These are phyloP conservation scores for Drosophila silvestris DNA, from an alignment of 2,888 invertebrate species.

Conservation along the genomic window DNA sequence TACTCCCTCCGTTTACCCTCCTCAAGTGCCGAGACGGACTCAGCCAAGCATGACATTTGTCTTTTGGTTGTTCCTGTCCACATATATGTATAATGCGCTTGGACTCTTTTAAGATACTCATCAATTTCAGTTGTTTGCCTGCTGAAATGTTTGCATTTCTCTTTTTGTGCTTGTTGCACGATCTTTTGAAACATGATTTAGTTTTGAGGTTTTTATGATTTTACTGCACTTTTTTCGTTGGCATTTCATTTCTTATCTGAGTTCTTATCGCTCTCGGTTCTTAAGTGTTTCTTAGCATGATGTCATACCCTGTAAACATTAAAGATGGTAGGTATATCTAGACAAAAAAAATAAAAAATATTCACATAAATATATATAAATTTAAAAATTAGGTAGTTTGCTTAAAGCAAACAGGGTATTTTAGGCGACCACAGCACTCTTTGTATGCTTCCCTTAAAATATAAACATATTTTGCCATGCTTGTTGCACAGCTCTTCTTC, in stretches of 20 bases:
- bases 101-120: conserved; percentile 11
- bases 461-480: conserved; percentile 23
- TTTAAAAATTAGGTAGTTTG: neutral
- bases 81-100: conserved; percentile 33
- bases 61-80: conserved; percentile 37
- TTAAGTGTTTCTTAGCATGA: conserved; percentile 23
- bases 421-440: neutral
- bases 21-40: conserved; percentile 32
- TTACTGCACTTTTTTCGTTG: conserved; percentile 10
- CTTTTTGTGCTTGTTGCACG: conserved; percentile 5
- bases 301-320: neutral
- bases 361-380: too few species aligned
- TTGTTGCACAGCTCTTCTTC: conserved; percentile 17
- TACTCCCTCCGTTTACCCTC: neutral
- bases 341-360: too few species aligned
- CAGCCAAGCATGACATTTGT: conserved; percentile 62
- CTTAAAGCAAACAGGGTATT: neutral
- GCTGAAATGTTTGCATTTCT: conserved; percentile 6
- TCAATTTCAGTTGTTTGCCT: conserved; percentile 20
- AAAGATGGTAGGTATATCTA: neutral
- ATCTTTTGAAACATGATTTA: conserved; percentile 30
- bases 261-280: conserved; percentile 4
- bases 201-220: conserved; percentile 2
- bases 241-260: conserved; percentile 19
- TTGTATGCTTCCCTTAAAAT: conserved; percentile 21